A percentile compares a stretch with the other conserved stretches of the same genome.
phyloP scores from a whole-genome alignment of 2,888 invertebrate genomes.

The Plemyria rubiginata region DNA sequence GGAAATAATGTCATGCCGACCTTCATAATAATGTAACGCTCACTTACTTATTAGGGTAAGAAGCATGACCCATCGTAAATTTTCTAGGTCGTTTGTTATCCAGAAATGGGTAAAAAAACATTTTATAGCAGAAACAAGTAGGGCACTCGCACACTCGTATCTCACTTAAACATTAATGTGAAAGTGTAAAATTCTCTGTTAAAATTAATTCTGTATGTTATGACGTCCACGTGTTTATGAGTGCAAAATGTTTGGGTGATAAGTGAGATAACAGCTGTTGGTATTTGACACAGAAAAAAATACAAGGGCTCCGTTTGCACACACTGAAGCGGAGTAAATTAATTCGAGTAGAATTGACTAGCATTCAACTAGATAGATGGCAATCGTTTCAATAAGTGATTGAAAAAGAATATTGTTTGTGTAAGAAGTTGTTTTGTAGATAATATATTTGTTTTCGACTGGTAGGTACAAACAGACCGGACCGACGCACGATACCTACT shows the following conservation, averaged over 20 bases:
- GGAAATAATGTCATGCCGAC: conserved; percentile 9
- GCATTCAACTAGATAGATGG: too few relatives aligned
- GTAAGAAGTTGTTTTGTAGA: too few relatives aligned
- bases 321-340: too few relatives aligned
- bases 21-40: conserved; percentile 11
- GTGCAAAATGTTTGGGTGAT: conserved; percentile 45
- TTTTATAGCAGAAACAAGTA: conserved; percentile 25
- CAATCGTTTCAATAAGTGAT: too few relatives aligned
- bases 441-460: too few relatives aligned
- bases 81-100: conserved; percentile 17
- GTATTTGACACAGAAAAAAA: conserved; percentile 19
- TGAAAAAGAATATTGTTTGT: too few relatives aligned
- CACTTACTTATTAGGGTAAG: conserved; percentile 27
- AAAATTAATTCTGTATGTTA: conserved; percentile 36
- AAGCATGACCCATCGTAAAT: conserved; percentile 14
- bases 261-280: conserved; percentile 21
- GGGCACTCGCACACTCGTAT: conserved; percentile 1
- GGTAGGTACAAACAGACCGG: too few relatives aligned
- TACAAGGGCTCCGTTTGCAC: too few relatives aligned
- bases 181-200: conserved; percentile 29
- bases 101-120: conserved; percentile 16
- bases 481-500: too few relatives aligned
- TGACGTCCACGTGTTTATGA: conserved; percentile 41
- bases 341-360: too few relatives aligned
- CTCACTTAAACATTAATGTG: conserved; percentile 25